Evolutionary conservation across 2,888 invertebrate species (phyloP).

Genomic region (Sphaerophoria rueppellii): DNA sequence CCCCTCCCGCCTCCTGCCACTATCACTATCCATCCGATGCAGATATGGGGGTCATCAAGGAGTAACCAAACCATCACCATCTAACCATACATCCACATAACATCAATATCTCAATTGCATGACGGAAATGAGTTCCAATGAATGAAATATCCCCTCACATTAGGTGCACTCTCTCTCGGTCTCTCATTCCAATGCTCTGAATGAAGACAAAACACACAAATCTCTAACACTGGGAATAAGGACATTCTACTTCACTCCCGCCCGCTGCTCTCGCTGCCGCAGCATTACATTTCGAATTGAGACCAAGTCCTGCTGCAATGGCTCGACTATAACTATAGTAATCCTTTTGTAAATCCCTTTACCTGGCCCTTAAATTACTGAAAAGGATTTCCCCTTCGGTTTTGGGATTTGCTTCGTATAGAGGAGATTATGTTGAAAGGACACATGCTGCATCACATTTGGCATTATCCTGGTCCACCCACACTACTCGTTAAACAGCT

Average conservation of each 20-base stretch:
- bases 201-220: constrained; percentile 21
- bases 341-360: constrained; percentile 71
- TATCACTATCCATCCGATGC: neutral
- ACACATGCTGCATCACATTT: constrained; percentile 72
- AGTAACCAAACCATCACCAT: neutral
- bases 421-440: constrained; percentile 71
- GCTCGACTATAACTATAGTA: constrained; percentile 47
- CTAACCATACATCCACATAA: too few species aligned
- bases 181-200: neutral
- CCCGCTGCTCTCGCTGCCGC: constrained; percentile 40
- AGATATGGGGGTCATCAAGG: neutral
- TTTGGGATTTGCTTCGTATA: constrained; percentile 49
- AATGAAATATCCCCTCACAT: constrained; percentile 62
- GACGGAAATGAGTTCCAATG: constrained; percentile 57
- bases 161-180: constrained; percentile 16
- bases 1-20: neutral
- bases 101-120: constrained; percentile 41
- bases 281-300: neutral
- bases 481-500: constrained; percentile 7
- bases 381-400: constrained; percentile 62
- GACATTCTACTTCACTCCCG: constrained; percentile 30
- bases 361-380: constrained; percentile 71
- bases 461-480: constrained; percentile 47
- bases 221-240: neutral
- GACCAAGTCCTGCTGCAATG: neutral